phyloP scores from a whole-genome alignment of 2,113 vertebrate genomes.

The Chroicocephalus ridibundus region DNA sequence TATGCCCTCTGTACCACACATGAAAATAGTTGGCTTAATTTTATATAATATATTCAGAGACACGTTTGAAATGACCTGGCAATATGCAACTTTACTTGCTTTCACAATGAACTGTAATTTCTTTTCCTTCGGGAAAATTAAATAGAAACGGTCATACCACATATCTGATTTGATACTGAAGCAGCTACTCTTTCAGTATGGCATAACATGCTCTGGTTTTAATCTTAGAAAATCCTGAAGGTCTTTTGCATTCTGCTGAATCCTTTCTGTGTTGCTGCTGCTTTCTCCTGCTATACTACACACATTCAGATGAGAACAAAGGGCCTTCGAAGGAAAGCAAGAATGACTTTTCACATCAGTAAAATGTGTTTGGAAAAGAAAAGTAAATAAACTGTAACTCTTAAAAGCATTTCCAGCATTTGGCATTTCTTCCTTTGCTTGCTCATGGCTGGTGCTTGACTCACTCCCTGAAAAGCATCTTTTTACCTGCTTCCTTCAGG shows the following conservation, averaged over 20 bases:
- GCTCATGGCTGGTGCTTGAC: not conserved
- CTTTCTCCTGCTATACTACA: not conserved
- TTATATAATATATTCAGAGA: not conserved
- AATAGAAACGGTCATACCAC: not conserved
- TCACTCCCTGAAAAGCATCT: not conserved
- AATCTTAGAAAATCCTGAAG: not conserved
- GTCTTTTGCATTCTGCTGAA: not conserved
- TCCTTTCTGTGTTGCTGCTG: not conserved
- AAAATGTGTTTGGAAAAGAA: not conserved
- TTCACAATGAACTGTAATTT: not conserved
- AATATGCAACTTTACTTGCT: not conserved
- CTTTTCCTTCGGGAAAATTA: not conserved
- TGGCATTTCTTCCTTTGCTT: not conserved
- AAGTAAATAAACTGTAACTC: not conserved
- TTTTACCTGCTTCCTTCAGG: not conserved
- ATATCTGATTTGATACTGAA: not conserved
- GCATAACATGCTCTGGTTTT: not conserved
- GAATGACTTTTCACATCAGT: not conserved
- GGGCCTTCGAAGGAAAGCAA: not conserved
- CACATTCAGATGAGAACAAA: not conserved
- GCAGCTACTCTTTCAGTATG: not conserved
- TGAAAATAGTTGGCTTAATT: not conserved
- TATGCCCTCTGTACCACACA: not conserved
- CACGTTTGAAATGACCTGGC: not conserved
- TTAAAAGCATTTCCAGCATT: not conserved